These are phyloP conservation scores for Ormyrus labotus DNA, from an alignment of 2,888 invertebrate genomes.

Conservation along the genomic window DNA sequence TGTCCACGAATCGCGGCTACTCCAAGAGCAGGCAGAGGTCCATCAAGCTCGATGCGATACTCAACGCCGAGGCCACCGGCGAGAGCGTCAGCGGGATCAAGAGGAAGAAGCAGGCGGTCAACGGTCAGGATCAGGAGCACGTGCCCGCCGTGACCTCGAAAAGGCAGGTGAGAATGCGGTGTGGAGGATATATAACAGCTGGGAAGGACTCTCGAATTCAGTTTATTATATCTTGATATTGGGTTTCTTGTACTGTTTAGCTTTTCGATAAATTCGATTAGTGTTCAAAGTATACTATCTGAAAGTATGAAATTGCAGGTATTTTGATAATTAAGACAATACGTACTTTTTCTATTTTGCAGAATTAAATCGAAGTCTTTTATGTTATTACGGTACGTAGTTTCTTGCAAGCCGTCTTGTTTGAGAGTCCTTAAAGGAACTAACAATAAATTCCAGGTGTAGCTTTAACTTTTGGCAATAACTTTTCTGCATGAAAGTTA, in stretches of 20 bases:
- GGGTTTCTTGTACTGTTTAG: no score
- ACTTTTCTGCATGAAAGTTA: background rate
- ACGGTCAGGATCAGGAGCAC: slow-evolving; percentile 52
- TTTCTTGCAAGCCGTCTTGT: background rate
- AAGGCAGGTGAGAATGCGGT: slow-evolving; percentile 71
- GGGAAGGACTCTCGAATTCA: slow-evolving; percentile 47
- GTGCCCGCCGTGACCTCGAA: slow-evolving; percentile 72
- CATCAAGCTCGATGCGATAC: slow-evolving; percentile 69
- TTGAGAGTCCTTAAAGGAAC: slow-evolving; percentile 47
- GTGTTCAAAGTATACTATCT: no score
- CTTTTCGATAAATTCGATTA: no score
- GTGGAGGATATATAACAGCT: slow-evolving; percentile 26
- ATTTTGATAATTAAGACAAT: no score
- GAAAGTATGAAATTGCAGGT: no score
- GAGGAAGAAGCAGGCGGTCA: slow-evolving; percentile 28
- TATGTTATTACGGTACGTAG: background rate
- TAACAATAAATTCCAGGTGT: slow-evolving; percentile 33
- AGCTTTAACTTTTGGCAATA: slow-evolving; percentile 10
- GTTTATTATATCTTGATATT: background rate
- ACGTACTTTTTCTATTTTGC: no score
- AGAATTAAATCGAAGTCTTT: no score
- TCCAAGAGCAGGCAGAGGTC: slow-evolving; percentile 74
- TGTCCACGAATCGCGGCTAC: slow-evolving; percentile 88
- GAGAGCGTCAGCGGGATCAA: slow-evolving; percentile 60
- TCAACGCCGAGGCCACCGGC: slow-evolving; percentile 39